These are phyloP conservation scores for Triplophysa bombifrons DNA, from an alignment of 2,797 vertebrate species.

Conservation along the genomic window DNA sequence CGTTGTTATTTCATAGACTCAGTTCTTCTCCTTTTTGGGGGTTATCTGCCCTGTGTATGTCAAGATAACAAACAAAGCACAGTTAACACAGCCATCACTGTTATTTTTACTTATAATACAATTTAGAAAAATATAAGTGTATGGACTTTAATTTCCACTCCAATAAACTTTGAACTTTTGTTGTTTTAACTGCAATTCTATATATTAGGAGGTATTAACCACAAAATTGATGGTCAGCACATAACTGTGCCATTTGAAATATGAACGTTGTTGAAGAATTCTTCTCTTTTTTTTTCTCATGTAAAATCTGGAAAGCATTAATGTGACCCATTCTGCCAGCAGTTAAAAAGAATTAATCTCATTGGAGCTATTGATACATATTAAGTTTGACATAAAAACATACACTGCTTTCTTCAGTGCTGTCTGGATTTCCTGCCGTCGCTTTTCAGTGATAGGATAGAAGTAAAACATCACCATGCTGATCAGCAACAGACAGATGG, in stretches of 20 bases:
- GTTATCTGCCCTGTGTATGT: neutral
- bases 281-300: neutral
- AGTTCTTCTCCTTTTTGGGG: constrained; percentile 4
- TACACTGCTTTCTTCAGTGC: constrained; percentile 51
- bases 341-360: neutral
- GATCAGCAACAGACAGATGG: constrained; percentile 64
- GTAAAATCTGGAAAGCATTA: neutral
- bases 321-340: neutral
- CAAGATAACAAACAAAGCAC: neutral
- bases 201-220: neutral
- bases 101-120: neutral
- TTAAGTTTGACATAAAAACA: constrained; percentile 4
- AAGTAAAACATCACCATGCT: constrained; percentile 65
- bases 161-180: neutral
- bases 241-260: neutral
- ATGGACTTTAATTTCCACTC: neutral
- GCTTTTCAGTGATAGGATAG: constrained; percentile 67
- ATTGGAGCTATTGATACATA: neutral
- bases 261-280: neutral
- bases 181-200: neutral
- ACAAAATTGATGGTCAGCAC: neutral
- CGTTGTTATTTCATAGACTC: neutral
- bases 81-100: neutral
- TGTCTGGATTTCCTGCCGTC: constrained; percentile 59
- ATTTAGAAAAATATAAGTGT: neutral